Evolutionary conservation across 2,888 invertebrate genomes (phyloP).

Genomic region (Heliconius ismenius): DNA sequence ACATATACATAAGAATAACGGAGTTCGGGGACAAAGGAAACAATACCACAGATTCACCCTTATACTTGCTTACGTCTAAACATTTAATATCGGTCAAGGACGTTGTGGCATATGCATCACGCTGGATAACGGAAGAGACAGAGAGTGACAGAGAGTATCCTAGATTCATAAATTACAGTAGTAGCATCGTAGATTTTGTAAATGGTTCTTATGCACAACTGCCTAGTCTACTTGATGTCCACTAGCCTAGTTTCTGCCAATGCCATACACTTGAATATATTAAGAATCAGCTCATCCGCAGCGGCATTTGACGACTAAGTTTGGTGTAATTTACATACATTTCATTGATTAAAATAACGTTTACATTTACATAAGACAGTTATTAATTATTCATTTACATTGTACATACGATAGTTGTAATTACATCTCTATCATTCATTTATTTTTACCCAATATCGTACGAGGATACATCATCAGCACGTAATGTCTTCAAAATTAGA

Average conservation of each 20-base stretch:
- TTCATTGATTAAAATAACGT: neutral
- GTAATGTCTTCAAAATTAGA: neutral
- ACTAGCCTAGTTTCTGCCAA: conserved; percentile 37
- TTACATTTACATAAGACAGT: neutral
- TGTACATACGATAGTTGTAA: neutral
- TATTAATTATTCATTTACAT: neutral
- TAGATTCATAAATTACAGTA: conserved; percentile 42
- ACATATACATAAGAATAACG: conserved; percentile 36
- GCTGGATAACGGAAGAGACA: conserved; percentile 26
- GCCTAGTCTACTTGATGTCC: conserved; percentile 40
- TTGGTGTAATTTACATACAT: neutral
- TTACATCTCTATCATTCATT: too few relatives aligned
- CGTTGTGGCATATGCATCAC: conserved; percentile 31
- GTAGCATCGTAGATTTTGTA: conserved; percentile 36
- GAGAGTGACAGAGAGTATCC: conserved; percentile 37
- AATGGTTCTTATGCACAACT: conserved; percentile 37
- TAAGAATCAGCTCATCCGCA: conserved; percentile 25
- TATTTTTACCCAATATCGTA: too few relatives aligned
- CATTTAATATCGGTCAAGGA: conserved; percentile 75
- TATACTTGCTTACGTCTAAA: conserved; percentile 62
- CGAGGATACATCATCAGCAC: too few relatives aligned
- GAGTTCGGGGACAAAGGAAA: conserved; percentile 56
- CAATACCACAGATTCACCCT: conserved; percentile 65
- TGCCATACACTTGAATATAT: conserved; percentile 30
- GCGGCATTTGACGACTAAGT: neutral